Base-by-base conservation (phyloP, 2,797 vertebrate species). In the Mionectes olivaceus region DNA sequence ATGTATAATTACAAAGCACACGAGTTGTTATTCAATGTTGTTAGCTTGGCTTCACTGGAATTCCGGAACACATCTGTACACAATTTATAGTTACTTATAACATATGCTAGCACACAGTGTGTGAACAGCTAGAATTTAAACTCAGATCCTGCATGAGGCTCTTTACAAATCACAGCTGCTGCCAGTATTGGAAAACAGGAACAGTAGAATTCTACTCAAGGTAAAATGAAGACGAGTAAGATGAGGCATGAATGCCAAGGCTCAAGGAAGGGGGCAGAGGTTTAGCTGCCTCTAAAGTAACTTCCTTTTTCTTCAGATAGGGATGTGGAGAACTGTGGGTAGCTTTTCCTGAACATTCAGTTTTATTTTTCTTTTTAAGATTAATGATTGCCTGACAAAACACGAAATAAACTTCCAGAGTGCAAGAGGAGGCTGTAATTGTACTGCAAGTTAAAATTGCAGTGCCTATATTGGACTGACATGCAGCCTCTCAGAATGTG, bases 1-100 rank as follows among this genome's bases (percentile, higher is more conserved):
- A 90, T 93, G 76, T 80, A 90, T 83, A 86, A 93, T 93, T 95
- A 94, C 93, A 96, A 95, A 96, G 79, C 87, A 73, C 60, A 88
- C 0, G 5, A 94, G 77, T 65, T 82, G 90, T 94, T 95, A 71
- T 69, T 96, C 76, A 53, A 0, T 81, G 65, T 75, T 93, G 84
- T 86, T 94, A 87, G 53, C 85, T 81, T 83, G 87, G 76, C 82
- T 92, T 87, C 61, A 32, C 65, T 94, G 93, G 87, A 92, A 91
- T 78, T 94, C 79, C 8, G 43, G 76, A 84, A 90, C 71, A 88
- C 87, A 94, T 96, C 91, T 94, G 93, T 75, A 95, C 85, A 86
- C 87, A 86, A 81, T 94, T 95, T 91, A 91, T 87, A 81, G 91
- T 41, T 95, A 85, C 57, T 91, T 91, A 93, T 65, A 93, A 85